Evolutionary conservation across 1,140 invertebrate genomes (phyloP).

Genomic region (Tachypleus tridentatus): DNA sequence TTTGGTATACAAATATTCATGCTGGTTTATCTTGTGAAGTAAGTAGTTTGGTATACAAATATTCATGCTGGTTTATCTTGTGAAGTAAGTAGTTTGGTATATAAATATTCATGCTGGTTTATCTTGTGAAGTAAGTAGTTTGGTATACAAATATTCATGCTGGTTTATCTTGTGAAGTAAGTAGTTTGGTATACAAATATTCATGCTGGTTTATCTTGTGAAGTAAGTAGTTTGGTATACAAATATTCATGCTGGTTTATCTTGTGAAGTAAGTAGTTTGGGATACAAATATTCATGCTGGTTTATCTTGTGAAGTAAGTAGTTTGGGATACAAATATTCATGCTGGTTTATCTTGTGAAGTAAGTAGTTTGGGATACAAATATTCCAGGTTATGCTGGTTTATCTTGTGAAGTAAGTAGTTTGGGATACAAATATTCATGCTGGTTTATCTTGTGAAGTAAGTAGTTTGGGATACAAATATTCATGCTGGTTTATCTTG

Average conservation of each 20-base stretch:
- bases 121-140: constrained; percentile 51
- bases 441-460: constrained; percentile 66
- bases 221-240: constrained; percentile 28
- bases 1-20: constrained; percentile 24
- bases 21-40: constrained; percentile 66
- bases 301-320: constrained; percentile 59
- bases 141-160: constrained; percentile 29
- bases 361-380: too few species aligned
- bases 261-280: constrained; percentile 47
- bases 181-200: too few species aligned
- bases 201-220: constrained; percentile 64
- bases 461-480: too few species aligned
- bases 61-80: constrained; percentile 61
- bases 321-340: too few species aligned
- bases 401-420: constrained; percentile 55
- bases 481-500: constrained; percentile 61
- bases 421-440: constrained; percentile 24
- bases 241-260: constrained; percentile 48
- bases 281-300: constrained; percentile 36
- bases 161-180: constrained; percentile 64
- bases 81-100: constrained; percentile 34
- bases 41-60: too few species aligned
- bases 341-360: constrained; percentile 70
- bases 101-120: constrained; percentile 44
- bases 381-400: constrained; percentile 48